Evolutionary conservation across 1,140 invertebrate genomes (phyloP).

Genomic region (Agrilus planipennis): DNA sequence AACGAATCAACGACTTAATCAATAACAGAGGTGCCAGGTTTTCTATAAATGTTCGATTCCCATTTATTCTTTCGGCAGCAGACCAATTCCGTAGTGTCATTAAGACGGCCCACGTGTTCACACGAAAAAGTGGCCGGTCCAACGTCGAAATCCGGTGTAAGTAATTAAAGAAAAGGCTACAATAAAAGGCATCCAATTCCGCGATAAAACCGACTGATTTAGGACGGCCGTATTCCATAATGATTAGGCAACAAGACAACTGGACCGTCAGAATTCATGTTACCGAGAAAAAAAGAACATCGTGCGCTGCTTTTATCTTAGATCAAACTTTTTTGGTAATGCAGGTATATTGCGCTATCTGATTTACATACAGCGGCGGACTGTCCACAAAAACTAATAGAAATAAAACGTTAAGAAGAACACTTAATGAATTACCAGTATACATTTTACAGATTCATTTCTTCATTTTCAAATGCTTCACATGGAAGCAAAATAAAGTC

Average conservation of each 20-base stretch:
- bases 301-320: too few species aligned
- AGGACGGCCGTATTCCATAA: conserved; percentile 20
- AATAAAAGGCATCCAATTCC: conserved; percentile 20
- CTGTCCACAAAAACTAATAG: too few species aligned
- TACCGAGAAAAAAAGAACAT: too few species aligned
- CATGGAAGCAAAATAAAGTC: too few species aligned
- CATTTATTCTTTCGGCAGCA: conserved; percentile 15
- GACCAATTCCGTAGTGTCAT: conserved; percentile 6
- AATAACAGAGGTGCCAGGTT: conserved; percentile 18
- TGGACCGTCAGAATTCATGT: conserved; percentile 1
- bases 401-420: too few species aligned
- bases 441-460: too few species aligned
- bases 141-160: conserved; percentile 12
- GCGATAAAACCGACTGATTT: conserved; percentile 25
- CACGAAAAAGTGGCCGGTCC: conserved; percentile 1
- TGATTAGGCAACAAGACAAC: conserved; percentile 20
- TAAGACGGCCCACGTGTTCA: not conserved
- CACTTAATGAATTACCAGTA: too few species aligned
- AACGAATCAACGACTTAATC: conserved; percentile 12
- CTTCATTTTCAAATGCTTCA: too few species aligned
- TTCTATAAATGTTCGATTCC: conserved; percentile 20
- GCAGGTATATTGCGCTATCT: too few species aligned
- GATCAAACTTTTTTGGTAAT: too few species aligned
- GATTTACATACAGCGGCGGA: too few species aligned
- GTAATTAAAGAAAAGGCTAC: conserved; percentile 26